A percentile compares a stretch with the other conserved stretches of the same genome.
Conservation (phyloP, 2,113 vertebrate genomes). For the Cettia cetti region DNA sequence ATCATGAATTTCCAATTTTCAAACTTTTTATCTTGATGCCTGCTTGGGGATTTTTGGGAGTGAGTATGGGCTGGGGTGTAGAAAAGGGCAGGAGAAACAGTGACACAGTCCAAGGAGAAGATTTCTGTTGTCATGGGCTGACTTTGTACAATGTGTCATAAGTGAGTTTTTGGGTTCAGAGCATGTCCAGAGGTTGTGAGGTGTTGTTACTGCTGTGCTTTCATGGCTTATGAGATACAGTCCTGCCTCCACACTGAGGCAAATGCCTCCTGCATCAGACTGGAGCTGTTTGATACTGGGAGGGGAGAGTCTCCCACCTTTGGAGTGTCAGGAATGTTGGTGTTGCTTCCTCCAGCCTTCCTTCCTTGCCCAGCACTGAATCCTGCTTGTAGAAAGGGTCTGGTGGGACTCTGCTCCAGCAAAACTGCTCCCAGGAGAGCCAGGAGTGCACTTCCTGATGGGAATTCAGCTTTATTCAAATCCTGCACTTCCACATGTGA, state of each 20-base stretch:
- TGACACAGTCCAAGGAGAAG: background rate
- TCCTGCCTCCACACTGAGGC: background rate
- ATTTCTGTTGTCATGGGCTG: background rate
- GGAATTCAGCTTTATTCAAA: background rate
- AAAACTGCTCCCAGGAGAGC: background rate
- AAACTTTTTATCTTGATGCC: background rate
- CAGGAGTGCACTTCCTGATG: background rate
- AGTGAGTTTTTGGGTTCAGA: background rate
- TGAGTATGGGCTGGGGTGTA: background rate
- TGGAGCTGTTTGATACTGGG: background rate
- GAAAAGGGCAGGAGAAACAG: background rate
- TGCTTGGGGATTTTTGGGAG: background rate
- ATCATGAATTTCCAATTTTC: background rate
- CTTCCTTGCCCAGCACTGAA: rapidly evolving
- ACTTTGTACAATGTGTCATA: background rate
- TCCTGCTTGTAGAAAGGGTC: too few relatives aligned
- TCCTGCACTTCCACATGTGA: background rate
- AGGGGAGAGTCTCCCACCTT: background rate
- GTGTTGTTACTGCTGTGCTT: background rate
- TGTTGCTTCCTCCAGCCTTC: background rate
- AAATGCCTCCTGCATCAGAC: background rate
- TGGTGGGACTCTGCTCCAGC: background rate
- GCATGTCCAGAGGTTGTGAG: background rate
- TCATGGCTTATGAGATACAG: background rate
- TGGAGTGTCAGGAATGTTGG: background rate